These are phyloP conservation scores for Beaufortia kweichowensis DNA, from an alignment of 2,113 vertebrate genomes.

Conservation along the genomic window DNA sequence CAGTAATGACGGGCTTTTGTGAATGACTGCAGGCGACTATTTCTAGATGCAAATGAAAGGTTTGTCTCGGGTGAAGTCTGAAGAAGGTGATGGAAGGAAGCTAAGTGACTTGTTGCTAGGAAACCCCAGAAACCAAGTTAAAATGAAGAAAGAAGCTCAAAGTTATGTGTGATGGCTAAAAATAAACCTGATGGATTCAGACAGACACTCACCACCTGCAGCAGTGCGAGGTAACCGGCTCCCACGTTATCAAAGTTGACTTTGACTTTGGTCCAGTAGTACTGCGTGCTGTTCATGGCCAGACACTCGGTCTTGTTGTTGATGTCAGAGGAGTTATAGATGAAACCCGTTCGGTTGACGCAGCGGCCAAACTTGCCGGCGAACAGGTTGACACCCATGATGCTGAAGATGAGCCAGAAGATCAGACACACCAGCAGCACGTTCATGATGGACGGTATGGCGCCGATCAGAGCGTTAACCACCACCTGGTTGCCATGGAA, in stretches of 20 bases:
- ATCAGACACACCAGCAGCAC: slow-evolving; percentile 97
- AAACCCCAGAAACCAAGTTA: slow-evolving; percentile 61
- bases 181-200: slow-evolving; percentile 56
- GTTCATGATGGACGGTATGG: slow-evolving; percentile 99
- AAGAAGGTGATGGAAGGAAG: slow-evolving; percentile 60
- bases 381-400: slow-evolving; percentile 98
- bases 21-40: slow-evolving; percentile 60
- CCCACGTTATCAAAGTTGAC: slow-evolving; percentile 99
- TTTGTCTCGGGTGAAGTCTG: slow-evolving; percentile 65
- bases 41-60: slow-evolving; percentile 71
- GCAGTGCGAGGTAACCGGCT: slow-evolving; percentile 91
- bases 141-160: slow-evolving; percentile 55
- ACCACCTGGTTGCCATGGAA: slow-evolving; percentile 80
- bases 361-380: slow-evolving; percentile 96
- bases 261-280: slow-evolving; percentile 95
- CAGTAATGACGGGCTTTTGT: slow-evolving; percentile 63
- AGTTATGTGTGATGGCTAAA: slow-evolving; percentile 58
- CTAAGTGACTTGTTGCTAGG: slow-evolving; percentile 67
- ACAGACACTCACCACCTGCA: slow-evolving; percentile 91
- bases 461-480: slow-evolving; percentile 94
- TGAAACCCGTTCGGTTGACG: slow-evolving; percentile 83
- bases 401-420: slow-evolving; percentile 99
- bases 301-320: slow-evolving; percentile 90
- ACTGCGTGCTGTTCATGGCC: slow-evolving; percentile 76
- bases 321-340: slow-evolving; percentile 76